phyloP scores from a whole-genome alignment of 2,113 vertebrate species.

The Globicephala melas region DNA sequence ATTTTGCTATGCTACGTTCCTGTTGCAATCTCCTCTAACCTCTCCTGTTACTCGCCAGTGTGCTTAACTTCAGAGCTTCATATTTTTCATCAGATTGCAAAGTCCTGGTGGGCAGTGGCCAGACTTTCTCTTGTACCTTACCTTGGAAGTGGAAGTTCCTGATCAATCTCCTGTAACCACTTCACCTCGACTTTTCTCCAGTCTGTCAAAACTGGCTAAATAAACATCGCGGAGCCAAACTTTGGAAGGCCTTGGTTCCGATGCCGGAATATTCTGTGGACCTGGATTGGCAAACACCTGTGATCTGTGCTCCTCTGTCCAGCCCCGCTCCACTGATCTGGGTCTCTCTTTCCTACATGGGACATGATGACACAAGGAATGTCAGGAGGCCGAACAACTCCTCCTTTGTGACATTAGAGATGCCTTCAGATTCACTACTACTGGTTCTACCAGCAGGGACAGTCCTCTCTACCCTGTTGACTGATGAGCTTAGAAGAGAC shows the following conservation, averaged over 20 bases:
- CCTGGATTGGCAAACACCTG: not conserved
- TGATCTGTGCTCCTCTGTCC: not conserved
- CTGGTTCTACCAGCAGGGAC: not conserved
- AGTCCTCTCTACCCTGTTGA: not conserved
- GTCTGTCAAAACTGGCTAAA: not conserved
- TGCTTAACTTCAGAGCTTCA: not conserved
- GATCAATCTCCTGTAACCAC: not conserved
- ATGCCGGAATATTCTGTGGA: not conserved
- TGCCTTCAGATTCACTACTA: not conserved
- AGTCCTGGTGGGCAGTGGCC: not conserved
- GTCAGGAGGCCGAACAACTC: not conserved
- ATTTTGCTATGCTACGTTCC: accelerated
- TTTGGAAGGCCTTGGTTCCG: not conserved
- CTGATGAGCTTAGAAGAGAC: not conserved
- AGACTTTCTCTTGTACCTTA: not conserved
- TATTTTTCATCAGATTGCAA: not conserved
- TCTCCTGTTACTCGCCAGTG: not conserved
- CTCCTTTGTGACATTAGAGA: not conserved
- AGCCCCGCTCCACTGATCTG: not conserved
- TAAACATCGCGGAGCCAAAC: not conserved
- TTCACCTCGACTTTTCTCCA: not conserved
- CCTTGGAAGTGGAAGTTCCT: not conserved
- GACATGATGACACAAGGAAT: not conserved
- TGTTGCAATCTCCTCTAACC: not conserved
- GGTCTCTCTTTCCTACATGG: not conserved